Percentiles rank a stretch among this genome's conserved stretches.
These are phyloP conservation scores for Apotomis betuletana DNA, from an alignment of 2,888 invertebrate species.

Conservation along the genomic window DNA sequence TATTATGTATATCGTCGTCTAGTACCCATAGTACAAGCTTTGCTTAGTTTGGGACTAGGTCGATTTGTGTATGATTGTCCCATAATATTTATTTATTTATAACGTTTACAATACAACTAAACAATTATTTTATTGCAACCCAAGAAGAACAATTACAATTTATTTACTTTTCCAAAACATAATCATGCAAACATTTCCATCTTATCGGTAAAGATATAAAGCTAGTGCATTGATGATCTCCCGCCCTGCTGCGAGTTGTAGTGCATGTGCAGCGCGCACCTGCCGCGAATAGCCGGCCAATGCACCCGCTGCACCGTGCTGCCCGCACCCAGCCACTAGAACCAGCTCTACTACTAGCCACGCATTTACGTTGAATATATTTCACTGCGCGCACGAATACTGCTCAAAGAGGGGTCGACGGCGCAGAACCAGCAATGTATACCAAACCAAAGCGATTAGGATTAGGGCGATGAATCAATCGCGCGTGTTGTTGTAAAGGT, in stretches of 20 bases:
- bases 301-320: conserved; percentile 53
- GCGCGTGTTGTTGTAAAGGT: conserved; percentile 49
- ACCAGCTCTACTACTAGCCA: conserved; percentile 7
- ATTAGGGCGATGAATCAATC: conserved; percentile 15
- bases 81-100: too few relatives aligned
- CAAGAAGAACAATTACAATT: too few relatives aligned
- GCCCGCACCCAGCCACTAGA: neutral
- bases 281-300: conserved; percentile 70
- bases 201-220: neutral
- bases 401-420: too few relatives aligned
- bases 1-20: too few relatives aligned
- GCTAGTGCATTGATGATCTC: neutral
- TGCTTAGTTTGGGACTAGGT: too few relatives aligned
- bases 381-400: conserved; percentile 43
- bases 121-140: too few relatives aligned
- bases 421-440: conserved; percentile 41
- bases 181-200: too few relatives aligned
- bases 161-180: too few relatives aligned
- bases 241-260: neutral
- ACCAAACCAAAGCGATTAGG: neutral
- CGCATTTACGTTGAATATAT: neutral
- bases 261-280: conserved; percentile 52
- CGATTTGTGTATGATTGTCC: too few relatives aligned
- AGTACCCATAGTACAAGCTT: too few relatives aligned
- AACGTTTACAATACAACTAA: too few relatives aligned